These are phyloP conservation scores for Julus scandinavius DNA, from an alignment of 2,888 invertebrate species.

Conservation along the genomic window DNA sequence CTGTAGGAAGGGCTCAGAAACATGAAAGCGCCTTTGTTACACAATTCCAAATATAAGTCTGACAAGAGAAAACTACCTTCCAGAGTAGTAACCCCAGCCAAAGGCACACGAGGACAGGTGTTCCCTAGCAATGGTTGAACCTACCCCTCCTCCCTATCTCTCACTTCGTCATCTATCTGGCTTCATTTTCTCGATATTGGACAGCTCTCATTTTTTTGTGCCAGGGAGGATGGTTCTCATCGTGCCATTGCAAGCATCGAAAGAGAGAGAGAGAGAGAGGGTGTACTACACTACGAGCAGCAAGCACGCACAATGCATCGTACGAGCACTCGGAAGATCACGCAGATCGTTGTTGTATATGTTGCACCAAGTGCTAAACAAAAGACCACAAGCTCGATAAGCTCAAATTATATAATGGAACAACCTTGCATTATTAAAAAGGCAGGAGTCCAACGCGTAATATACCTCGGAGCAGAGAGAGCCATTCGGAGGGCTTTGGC, in stretches of 20 bases:
- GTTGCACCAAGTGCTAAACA: conserved; percentile 1
- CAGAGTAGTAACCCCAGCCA: background rate
- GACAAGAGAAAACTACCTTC: background rate
- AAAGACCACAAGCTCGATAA: conserved; percentile 19
- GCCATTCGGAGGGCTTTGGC: background rate
- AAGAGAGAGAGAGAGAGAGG: too few relatives aligned
- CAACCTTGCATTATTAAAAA: conserved; percentile 33
- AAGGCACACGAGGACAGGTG: conserved; percentile 9
- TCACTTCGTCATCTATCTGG: conserved; percentile 49
- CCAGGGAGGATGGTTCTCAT: conserved; percentile 41
- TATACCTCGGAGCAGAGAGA: background rate
- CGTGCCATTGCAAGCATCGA: background rate
- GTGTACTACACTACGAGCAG: background rate
- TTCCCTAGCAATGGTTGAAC: background rate
- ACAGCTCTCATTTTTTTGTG: conserved; percentile 44
- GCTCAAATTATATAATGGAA: conserved; percentile 34
- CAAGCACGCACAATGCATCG: background rate
- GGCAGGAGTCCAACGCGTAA: conserved; percentile 8
- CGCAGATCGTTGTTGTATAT: conserved; percentile 7
- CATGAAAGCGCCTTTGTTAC: conserved; percentile 5
- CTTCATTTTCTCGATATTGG: conserved; percentile 50
- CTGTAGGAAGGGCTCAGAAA: background rate
- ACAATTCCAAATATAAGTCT: background rate
- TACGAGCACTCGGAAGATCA: background rate
- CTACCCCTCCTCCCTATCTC: background rate